A percentile compares a stretch with the other conserved stretches of the same genome.
phyloP scores from a whole-genome alignment of 2,888 invertebrate species.

The Dryobota labecula region DNA sequence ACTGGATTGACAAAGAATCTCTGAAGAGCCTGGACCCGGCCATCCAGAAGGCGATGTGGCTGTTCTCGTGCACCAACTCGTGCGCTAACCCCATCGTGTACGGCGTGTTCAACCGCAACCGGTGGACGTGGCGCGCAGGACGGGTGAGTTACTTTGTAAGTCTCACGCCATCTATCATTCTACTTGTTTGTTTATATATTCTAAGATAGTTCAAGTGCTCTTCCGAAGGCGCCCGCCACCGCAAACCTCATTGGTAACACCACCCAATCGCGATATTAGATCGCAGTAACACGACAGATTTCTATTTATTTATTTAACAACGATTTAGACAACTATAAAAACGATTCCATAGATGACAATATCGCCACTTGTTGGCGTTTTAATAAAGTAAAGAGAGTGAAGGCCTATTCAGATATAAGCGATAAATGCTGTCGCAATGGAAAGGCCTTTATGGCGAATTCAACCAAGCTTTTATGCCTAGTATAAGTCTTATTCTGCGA shows the following conservation, averaged over 20 bases:
- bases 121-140: conserved; percentile 87
- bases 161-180: conserved; percentile 28
- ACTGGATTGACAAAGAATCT: conserved; percentile 94
- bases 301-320: no score
- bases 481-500: no score
- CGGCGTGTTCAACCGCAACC: conserved; percentile 95
- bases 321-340: not conserved
- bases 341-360: not conserved
- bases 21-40: conserved; percentile 92
- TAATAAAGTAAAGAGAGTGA: not conserved
- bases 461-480: no score
- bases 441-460: no score
- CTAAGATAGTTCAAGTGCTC: not conserved
- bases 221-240: not conserved
- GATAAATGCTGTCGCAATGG: no score
- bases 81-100: conserved; percentile 99
- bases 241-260: not conserved
- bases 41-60: conserved; percentile 96
- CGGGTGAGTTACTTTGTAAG: conserved; percentile 75
- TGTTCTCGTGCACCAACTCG: conserved; percentile 99
- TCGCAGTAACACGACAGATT: not conserved
- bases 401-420: no score
- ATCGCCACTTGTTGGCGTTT: not conserved
- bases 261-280: not conserved
- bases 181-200: not conserved